A percentile compares a stretch with the other conserved stretches of the same genome.
Evolutionary conservation across 2,888 invertebrate genomes (phyloP).

Genomic region (Tachystola acroxantha): DNA sequence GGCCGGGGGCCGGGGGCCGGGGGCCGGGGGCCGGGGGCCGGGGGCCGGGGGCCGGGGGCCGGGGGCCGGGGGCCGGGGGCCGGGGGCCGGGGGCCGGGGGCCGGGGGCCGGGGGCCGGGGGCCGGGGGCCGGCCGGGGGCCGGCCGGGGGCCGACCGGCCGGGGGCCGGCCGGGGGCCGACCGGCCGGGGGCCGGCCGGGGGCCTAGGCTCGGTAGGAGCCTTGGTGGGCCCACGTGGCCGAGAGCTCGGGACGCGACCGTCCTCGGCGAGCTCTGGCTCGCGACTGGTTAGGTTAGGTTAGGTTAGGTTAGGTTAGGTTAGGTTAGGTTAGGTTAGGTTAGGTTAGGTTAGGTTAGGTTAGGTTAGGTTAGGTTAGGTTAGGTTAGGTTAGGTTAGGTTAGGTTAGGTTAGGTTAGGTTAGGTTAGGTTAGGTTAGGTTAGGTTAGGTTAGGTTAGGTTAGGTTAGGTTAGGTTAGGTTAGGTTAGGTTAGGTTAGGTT

Average conservation of each 20-base stretch:
- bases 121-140: background rate
- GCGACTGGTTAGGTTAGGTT: conserved; percentile 3
- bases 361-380: conserved; percentile 11
- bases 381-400: conserved; percentile 14
- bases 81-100: background rate
- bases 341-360: conserved; percentile 14
- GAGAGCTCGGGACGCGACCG: background rate
- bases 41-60: no score
- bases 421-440: conserved; percentile 17
- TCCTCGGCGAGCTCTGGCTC: background rate
- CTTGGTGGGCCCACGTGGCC: background rate
- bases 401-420: conserved; percentile 17
- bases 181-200: no score
- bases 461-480: conserved; percentile 25
- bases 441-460: conserved; percentile 22
- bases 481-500: conserved; percentile 24
- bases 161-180: no score
- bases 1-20: no score
- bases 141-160: no score
- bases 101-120: no score
- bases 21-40: no score
- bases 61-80: background rate
- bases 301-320: conserved; percentile 5
- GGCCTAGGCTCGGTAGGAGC: no score
- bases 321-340: conserved; percentile 6